A percentile compares a stretch with the other conserved stretches of the same genome.
These are phyloP conservation scores for Tetragnatha montana DNA, from an alignment of 2,888 invertebrate species.

Conservation along the genomic window DNA sequence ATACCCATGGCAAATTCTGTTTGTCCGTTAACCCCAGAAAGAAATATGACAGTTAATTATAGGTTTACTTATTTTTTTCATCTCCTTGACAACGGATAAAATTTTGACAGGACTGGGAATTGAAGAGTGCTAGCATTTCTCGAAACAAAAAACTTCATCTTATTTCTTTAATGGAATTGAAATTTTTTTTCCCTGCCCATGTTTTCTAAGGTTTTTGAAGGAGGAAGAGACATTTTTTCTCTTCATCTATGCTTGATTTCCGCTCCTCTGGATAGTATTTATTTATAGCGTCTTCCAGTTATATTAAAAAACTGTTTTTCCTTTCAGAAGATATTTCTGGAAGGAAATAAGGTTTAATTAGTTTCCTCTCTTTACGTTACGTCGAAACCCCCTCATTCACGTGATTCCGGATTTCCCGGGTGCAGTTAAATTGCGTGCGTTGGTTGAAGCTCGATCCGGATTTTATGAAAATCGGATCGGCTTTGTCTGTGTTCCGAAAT, in stretches of 20 bases:
- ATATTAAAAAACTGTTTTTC: conserved; percentile 5
- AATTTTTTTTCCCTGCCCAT: neutral
- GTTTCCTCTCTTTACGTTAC: neutral
- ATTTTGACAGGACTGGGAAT: neutral
- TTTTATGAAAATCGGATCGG: neutral
- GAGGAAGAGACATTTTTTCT: neutral
- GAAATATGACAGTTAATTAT: neutral
- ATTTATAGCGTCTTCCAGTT: conserved; percentile 2
- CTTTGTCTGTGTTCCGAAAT: neutral
- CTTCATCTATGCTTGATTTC: conserved; percentile 4
- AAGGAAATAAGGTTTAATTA: conserved; percentile 14
- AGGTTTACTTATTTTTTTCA: neutral
- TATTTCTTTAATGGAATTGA: neutral
- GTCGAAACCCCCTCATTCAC: neutral
- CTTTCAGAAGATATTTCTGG: neutral
- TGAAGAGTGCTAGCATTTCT: neutral
- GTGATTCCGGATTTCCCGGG: neutral
- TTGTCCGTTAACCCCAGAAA: conserved; percentile 1
- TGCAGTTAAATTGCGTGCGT: neutral
- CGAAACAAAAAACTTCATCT: neutral
- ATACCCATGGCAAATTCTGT: neutral
- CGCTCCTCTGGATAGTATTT: neutral
- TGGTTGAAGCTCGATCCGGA: neutral
- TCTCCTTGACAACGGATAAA: neutral
- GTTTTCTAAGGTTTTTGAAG: neutral